Conservation (phyloP, 2,113 vertebrate species). For the Plecotus auritus region DNA sequence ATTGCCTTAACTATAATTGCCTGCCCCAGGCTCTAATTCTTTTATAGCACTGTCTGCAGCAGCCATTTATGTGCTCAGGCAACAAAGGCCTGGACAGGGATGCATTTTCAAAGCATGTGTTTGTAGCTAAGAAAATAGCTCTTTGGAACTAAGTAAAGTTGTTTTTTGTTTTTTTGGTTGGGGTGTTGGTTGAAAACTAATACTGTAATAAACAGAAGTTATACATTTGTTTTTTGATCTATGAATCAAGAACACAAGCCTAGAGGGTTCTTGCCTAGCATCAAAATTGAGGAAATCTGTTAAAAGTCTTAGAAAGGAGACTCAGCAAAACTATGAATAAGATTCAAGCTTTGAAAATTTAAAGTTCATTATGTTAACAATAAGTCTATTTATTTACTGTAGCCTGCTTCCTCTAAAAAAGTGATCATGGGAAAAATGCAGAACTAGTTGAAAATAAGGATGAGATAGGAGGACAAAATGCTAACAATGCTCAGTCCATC, state of each 20-base stretch:
- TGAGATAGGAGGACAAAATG: background rate
- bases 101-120: background rate
- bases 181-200: slow-evolving; percentile 23
- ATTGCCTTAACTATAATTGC: slow-evolving; percentile 15
- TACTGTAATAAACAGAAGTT: slow-evolving; percentile 55
- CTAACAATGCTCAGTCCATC: background rate
- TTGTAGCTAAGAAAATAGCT: slow-evolving; percentile 30
- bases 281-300: background rate
- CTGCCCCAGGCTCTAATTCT: slow-evolving; percentile 16
- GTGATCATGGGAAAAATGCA: background rate
- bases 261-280: background rate
- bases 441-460: background rate
- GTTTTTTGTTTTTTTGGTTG: background rate
- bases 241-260: slow-evolving; percentile 16
- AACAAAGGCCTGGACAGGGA: background rate
- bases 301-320: background rate
- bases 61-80: slow-evolving; percentile 10
- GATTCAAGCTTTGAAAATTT: background rate
- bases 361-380: background rate
- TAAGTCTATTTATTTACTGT: background rate
- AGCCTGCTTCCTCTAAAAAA: background rate
- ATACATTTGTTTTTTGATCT: slow-evolving; percentile 32
- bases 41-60: background rate
- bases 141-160: slow-evolving; percentile 32
- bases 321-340: background rate